These are phyloP conservation scores for Drosophila paracracens DNA, from an alignment of 2,888 invertebrate genomes.

Conservation along the genomic window DNA sequence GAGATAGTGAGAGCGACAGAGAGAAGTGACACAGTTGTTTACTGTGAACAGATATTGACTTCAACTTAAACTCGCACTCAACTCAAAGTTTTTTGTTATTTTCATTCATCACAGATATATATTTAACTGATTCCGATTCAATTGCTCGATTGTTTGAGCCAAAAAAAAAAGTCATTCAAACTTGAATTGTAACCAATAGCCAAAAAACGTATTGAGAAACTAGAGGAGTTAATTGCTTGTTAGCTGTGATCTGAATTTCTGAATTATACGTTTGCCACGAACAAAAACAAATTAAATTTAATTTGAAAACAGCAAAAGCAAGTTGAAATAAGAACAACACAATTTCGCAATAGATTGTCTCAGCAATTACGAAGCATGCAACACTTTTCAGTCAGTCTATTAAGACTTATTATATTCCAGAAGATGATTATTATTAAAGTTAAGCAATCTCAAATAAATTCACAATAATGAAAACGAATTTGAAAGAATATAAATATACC, in stretches of 20 bases:
- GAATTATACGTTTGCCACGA: conserved; percentile 3
- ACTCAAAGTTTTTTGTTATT: background rate
- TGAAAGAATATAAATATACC: background rate
- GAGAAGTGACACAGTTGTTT: background rate
- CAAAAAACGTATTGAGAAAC: conserved; percentile 14
- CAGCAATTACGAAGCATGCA: background rate
- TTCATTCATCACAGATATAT: background rate
- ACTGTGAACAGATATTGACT: background rate
- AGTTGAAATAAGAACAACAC: background rate
- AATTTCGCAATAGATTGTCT: background rate
- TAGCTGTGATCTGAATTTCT: conserved; percentile 2
- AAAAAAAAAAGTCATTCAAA: background rate
- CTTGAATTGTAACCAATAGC: conserved; percentile 10
- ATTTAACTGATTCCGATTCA: background rate
- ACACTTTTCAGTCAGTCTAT: background rate
- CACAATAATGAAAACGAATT: too few species aligned
- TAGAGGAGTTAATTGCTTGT: background rate
- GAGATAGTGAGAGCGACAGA: background rate
- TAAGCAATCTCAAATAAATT: too few species aligned
- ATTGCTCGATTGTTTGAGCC: background rate
- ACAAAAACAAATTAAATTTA: background rate
- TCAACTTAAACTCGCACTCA: background rate
- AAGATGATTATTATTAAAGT: too few species aligned
- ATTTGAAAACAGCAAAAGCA: background rate
- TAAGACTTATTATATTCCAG: too few species aligned